These are phyloP conservation scores for Limenitis camilla DNA, from an alignment of 2,888 invertebrate species.

Conservation along the genomic window DNA sequence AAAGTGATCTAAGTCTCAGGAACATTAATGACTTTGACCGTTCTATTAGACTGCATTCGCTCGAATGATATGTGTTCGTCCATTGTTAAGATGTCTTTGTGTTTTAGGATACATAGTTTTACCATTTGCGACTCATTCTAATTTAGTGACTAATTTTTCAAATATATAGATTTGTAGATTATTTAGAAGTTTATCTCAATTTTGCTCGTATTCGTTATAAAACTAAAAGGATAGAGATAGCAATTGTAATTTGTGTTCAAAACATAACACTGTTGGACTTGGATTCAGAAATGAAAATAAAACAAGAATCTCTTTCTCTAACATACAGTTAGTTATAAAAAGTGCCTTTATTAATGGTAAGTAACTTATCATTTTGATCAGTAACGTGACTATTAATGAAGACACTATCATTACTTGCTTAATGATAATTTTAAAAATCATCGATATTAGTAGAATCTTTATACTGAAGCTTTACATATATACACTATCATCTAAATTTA, in stretches of 20 bases:
- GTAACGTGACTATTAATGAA: too few relatives aligned
- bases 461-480: constrained; percentile 27
- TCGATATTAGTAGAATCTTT: constrained; percentile 14
- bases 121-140: constrained; percentile 10
- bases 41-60: constrained; percentile 70
- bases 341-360: too few relatives aligned
- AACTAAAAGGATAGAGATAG: too few relatives aligned
- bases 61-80: constrained; percentile 73
- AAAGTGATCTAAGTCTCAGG: constrained; percentile 41
- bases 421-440: neutral
- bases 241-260: too few relatives aligned
- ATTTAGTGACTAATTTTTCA: constrained; percentile 4
- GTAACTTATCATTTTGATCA: too few relatives aligned
- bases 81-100: constrained; percentile 64
- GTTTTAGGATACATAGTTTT: constrained; percentile 37
- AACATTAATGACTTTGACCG: constrained; percentile 55
- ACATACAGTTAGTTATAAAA: too few relatives aligned
- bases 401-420: too few relatives aligned
- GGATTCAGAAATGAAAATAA: too few relatives aligned
- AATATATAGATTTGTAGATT: constrained; percentile 6
- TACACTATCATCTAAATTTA: constrained; percentile 15
- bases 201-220: neutral
- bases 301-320: too few relatives aligned
- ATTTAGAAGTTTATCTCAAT: constrained; percentile 10
- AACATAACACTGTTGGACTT: too few relatives aligned